Base-by-base conservation (phyloP, 2,113 vertebrate genomes). In the Sakesphorus luctuosus region DNA sequence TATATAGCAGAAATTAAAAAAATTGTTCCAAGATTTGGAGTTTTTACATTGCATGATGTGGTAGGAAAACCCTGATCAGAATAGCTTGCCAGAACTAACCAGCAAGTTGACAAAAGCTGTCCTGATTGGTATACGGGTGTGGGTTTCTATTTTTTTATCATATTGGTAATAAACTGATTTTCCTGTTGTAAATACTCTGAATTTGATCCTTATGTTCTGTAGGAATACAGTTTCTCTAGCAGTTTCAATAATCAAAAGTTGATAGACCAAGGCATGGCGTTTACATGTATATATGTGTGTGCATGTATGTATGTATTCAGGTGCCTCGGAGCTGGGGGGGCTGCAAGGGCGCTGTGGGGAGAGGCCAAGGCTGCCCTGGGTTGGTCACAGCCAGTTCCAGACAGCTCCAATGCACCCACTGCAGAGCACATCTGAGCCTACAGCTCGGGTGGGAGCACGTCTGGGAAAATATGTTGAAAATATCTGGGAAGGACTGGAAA, bases 341-440 rank as follows among this genome's bases (percentile, higher is more conserved):
- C 52, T 35, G 33, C 44, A 23, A 52, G 29, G 16, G 11, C 50
- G 17, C 2, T 2, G 21, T 20, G 63, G 49, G 46, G 29, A 43
- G 24, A 11, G 14, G 19, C 23, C 0, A 0, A 11, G 13, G 52
- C 17, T 38, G 38, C 71, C 38, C 21, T 7, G 0, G 13, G 14
- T 43, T 13, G 0, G 3, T 38, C 43, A 63, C 20, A 10, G 56
- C 7, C 3, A 1, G 52, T 9, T 66, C 38, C 58, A 63, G 38
- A 10, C 1, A 2, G 11, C 3, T 28, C 31, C 28, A 33, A 2
- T 8, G 0, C 0, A 12, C 4, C 14, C 17, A 38, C 18, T 4
- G 1, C 55, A 73, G 20, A 67, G 28, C 67, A 36, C 0, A 0
- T 17, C 38, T 61, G 23, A 72, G 23, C 5, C 35, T 29, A 2